Percentiles rank a stretch among this genome's conserved stretches.
phyloP scores from a whole-genome alignment of 35 echinoderm and acorn worm genomes.

The Antedon bifida region DNA sequence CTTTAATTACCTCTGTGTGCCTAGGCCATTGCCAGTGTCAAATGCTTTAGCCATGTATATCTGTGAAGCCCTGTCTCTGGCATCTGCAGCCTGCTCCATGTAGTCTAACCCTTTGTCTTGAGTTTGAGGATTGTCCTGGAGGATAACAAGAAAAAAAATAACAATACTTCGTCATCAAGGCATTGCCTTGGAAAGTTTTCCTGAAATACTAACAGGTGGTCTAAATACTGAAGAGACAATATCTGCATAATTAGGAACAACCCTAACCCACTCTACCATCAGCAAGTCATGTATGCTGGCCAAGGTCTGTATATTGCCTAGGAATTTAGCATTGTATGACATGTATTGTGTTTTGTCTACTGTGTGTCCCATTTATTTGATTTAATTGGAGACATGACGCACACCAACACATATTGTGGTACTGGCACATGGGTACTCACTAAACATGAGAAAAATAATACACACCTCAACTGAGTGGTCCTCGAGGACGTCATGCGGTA shows the following conservation, averaged over 20 bases:
- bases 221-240: too few species aligned
- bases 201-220: too few species aligned
- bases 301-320: too few species aligned
- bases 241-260: too few species aligned
- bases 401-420: too few species aligned
- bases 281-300: too few species aligned
- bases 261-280: too few species aligned
- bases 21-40: conserved; percentile 60
- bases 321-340: too few species aligned
- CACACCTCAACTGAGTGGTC: conserved; percentile 53
- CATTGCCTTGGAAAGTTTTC: background rate
- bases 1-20: conserved; percentile 54
- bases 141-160: background rate
- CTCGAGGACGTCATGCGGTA: conserved; percentile 54
- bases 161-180: background rate
- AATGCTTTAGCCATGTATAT: conserved; percentile 66
- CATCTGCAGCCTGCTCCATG: conserved; percentile 76
- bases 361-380: too few species aligned
- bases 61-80: conserved; percentile 60
- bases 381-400: too few species aligned
- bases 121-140: conserved; percentile 57
- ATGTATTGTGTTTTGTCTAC: too few species aligned
- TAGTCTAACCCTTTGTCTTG: conserved; percentile 70
- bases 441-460: background rate
- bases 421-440: too few species aligned